Base-by-base conservation (phyloP, 1,140 invertebrate genomes). In the Hylaeus anthracinus region DNA sequence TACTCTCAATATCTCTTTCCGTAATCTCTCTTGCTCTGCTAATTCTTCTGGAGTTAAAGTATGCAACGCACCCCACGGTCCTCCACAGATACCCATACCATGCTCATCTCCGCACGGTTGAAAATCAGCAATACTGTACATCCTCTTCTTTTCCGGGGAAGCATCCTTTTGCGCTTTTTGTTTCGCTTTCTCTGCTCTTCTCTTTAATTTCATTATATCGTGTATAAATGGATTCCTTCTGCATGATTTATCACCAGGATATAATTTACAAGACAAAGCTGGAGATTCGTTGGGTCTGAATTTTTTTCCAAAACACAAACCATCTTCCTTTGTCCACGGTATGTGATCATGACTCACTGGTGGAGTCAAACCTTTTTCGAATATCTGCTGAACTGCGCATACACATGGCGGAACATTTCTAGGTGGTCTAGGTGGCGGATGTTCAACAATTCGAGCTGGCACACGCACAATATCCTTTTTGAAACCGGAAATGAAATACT, bases 331-430 rank as follows among this genome's bases (percentile, higher is more conserved):
- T 1, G 64, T 82, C 81, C 77, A 79, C 66, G 82, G 67, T 74
- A 85, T 88, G 10, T 86, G 70, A 4, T 89, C 85, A 0, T 83
- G 73, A 1, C 82, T 86, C 3, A 53, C 3, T 5, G 14, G 70
- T 15, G 53, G 3, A 43, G n/a, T 71, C 10, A 74, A 1, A 45
- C 48, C 66, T 43, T 89, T 82, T 4, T 79, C 79, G 15, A 78
- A 70, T n/a, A 86, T 75, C 65, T 86, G 75, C 0, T 85, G 72
- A 39, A 88, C 86, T 0, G 71, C 75, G 58, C 92, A 92, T 5
- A 51, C 67, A 67, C 92, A 92, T 1, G 90, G 79, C 43, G 86
- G 87, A 66, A 92, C 83, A 56, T 90, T 91, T 45, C 66, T 89
- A 3, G 82, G 66, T 37, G 66, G 73, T 1, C 48, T 14, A 6